phyloP scores from a whole-genome alignment of 1,140 invertebrate species.

The Eriosoma lanigerum region DNA sequence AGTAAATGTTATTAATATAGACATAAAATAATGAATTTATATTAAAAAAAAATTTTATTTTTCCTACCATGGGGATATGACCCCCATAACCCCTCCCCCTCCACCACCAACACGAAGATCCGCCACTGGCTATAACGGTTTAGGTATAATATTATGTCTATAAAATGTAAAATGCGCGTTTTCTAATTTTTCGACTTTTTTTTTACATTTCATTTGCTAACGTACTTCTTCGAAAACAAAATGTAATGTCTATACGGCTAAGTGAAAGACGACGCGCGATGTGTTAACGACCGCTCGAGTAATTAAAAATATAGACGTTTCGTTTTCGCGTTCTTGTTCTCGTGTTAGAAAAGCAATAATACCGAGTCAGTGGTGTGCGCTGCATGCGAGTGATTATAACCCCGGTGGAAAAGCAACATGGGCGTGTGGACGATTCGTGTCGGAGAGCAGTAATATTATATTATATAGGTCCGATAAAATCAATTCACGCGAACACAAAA shows the following conservation, averaged over 20 bases:
- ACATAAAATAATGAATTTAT: too few species aligned
- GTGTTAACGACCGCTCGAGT: neutral
- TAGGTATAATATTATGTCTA: too few species aligned
- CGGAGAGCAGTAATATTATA: neutral
- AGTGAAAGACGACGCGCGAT: neutral
- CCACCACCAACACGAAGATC: too few species aligned
- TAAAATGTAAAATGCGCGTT: too few species aligned
- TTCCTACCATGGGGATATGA: too few species aligned
- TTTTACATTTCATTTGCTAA: neutral
- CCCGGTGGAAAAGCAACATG: neutral
- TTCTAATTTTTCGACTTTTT: neutral
- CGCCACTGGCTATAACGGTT: too few species aligned
- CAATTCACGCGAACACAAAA: conserved; percentile 43
- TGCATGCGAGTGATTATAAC: neutral
- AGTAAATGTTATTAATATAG: too few species aligned
- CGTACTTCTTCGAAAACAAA: neutral
- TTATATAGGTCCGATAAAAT: conserved; percentile 36
- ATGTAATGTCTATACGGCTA: neutral
- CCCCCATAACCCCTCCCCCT: too few species aligned
- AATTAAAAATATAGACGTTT: conserved; percentile 18
- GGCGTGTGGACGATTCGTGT: conserved; percentile 28
- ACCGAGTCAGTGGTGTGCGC: neutral
- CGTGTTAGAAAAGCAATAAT: neutral
- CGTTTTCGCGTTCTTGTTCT: neutral
- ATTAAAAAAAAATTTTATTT: too few species aligned